Percentiles rank a stretch among this genome's conserved stretches.
Conservation (phyloP, 2,113 vertebrate genomes). For the Aegotheles bennettii region DNA sequence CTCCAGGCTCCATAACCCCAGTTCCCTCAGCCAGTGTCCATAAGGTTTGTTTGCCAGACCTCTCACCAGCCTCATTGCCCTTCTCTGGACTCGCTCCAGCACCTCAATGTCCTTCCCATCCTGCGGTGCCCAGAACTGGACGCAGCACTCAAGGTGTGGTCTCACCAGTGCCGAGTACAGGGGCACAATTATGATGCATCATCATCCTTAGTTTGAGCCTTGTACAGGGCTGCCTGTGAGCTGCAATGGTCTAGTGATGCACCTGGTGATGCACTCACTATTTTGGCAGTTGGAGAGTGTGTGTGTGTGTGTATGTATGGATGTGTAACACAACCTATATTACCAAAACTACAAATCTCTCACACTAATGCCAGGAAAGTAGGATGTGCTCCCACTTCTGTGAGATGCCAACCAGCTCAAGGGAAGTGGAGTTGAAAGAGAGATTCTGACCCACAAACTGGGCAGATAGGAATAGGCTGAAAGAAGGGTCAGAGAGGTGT, state of each 20-base stretch:
- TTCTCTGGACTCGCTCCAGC: too few species aligned
- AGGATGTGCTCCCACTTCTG: background rate
- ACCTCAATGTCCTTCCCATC: too few species aligned
- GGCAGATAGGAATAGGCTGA: background rate
- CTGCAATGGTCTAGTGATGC: rapidly evolving
- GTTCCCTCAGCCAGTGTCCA: too few species aligned
- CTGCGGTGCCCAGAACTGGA: too few species aligned
- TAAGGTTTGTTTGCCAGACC: too few species aligned
- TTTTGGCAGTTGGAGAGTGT: background rate
- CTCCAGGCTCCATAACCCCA: too few species aligned
- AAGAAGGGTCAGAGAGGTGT: background rate
- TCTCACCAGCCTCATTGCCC: too few species aligned
- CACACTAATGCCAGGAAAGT: background rate
- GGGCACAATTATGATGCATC: too few species aligned
- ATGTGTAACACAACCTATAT: rapidly evolving
- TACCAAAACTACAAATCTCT: background rate
- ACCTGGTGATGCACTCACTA: rapidly evolving
- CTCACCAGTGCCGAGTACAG: too few species aligned
- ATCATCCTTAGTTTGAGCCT: background rate
- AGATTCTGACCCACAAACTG: rapidly evolving
- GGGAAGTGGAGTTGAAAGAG: background rate
- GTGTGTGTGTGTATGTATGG: background rate
- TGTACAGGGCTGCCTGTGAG: background rate
- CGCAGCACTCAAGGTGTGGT: too few species aligned
- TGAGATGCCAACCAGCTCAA: background rate